Evolutionary conservation across 2,797 vertebrate genomes (phyloP).

Genomic region (Peromyscus attwateri): DNA sequence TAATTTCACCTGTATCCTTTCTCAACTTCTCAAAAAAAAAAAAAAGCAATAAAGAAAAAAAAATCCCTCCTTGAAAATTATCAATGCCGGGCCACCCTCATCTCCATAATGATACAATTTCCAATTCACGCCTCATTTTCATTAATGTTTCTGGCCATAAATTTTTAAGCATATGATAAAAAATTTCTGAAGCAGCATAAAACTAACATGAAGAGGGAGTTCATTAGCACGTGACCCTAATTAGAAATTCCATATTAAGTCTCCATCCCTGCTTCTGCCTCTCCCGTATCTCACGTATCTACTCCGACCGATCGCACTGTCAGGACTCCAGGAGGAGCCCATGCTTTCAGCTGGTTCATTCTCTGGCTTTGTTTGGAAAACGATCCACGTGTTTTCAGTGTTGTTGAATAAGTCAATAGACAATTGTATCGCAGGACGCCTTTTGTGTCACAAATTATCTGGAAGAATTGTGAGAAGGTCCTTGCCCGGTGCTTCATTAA

Average conservation of each 20-base stretch:
- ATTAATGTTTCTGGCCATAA: constrained; percentile 93
- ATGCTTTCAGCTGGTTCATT: not conserved
- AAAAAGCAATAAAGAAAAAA: constrained; percentile 88
- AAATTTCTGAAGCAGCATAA: constrained; percentile 94
- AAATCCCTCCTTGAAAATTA: constrained; percentile 90
- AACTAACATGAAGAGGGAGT: constrained; percentile 92
- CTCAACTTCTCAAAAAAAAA: constrained; percentile 87
- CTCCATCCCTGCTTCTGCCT: constrained; percentile 86
- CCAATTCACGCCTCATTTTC: constrained; percentile 93
- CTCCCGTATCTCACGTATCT: constrained; percentile 83
- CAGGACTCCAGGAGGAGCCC: constrained; percentile 40
- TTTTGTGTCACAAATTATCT: constrained; percentile 93
- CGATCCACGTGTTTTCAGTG: constrained; percentile 84
- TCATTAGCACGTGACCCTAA: constrained; percentile 93
- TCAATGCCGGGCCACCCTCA: constrained; percentile 86
- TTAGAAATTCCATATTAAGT: constrained; percentile 93
- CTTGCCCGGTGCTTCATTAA: constrained; percentile 95
- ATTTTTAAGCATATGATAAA: constrained; percentile 94
- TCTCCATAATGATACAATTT: constrained; percentile 92
- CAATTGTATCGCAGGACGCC: constrained; percentile 88
- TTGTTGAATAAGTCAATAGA: constrained; percentile 93
- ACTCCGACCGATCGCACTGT: constrained; percentile 49
- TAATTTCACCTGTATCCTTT: constrained; percentile 88
- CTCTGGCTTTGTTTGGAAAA: constrained; percentile 78
- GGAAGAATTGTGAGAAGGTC: constrained; percentile 89